Evolutionary conservation across 2,113 vertebrate genomes (phyloP).

Genomic region (Erpornis zantholeuca): DNA sequence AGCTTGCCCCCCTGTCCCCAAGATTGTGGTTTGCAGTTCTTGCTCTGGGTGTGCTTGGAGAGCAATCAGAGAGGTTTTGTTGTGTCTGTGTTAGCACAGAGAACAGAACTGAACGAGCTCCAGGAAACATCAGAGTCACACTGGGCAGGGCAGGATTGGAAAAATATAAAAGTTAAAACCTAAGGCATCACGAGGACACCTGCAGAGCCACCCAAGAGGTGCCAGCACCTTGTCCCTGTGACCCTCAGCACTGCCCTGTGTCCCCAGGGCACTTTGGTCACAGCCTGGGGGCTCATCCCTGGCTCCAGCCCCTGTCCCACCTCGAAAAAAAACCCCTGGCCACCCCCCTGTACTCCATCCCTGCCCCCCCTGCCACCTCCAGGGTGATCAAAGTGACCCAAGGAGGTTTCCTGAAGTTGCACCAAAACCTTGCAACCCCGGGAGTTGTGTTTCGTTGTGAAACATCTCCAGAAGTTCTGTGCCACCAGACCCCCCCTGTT

Average conservation of each 20-base stretch:
- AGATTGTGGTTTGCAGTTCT: too few species aligned
- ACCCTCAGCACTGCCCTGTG: background rate
- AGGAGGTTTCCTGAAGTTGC: background rate
- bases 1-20: too few species aligned
- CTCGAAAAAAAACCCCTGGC: background rate
- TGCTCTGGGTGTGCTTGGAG: too few species aligned
- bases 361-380: background rate
- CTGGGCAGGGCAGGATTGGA: too few species aligned
- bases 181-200: background rate
- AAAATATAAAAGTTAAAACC: too few species aligned
- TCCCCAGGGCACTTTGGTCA: background rate
- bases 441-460: too few species aligned
- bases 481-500: background rate
- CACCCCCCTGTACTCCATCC: background rate
- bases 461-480: background rate
- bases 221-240: fast-evolving
- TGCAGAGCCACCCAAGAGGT: background rate
- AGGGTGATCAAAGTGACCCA: background rate
- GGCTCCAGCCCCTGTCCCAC: background rate
- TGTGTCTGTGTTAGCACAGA: too few species aligned
- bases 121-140: too few species aligned
- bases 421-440: background rate
- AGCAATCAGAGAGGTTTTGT: too few species aligned
- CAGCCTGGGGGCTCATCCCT: background rate
- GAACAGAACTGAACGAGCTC: too few species aligned